phyloP scores from a whole-genome alignment of 2,113 vertebrate species.

The Chunga burmeisteri region DNA sequence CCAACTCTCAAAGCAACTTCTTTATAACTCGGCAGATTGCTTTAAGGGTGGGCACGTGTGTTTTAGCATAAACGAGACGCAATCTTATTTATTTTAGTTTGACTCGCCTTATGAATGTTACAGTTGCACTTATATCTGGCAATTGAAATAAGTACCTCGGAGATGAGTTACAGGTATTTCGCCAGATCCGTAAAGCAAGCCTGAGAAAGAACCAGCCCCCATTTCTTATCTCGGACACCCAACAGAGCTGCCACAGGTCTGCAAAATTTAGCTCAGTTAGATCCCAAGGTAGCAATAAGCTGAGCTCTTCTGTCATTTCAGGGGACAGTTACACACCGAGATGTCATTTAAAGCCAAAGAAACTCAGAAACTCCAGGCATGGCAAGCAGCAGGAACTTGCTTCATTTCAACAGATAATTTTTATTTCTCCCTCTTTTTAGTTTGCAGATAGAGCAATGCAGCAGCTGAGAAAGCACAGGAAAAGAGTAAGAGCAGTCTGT shows the following conservation, averaged over 20 bases:
- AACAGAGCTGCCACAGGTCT: background rate
- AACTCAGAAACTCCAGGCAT: background rate
- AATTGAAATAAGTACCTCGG: background rate
- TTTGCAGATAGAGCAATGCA: background rate
- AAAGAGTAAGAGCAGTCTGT: background rate
- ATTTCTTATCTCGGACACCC: background rate
- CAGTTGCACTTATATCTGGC: rapidly evolving
- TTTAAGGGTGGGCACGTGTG: background rate
- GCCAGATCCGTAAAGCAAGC: background rate
- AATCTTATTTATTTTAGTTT: background rate
- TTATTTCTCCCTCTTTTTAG: background rate
- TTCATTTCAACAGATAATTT: background rate
- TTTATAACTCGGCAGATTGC: background rate
- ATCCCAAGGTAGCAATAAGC: background rate
- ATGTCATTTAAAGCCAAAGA: background rate
- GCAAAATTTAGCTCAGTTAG: background rate
- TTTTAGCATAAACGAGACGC: background rate
- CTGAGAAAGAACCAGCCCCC: background rate
- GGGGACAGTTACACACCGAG: background rate
- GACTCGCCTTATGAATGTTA: background rate
- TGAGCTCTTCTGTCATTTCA: background rate
- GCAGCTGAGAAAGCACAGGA: background rate
- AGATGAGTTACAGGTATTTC: background rate
- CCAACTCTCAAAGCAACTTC: background rate
- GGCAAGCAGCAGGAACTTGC: background rate